phyloP scores from a whole-genome alignment of 2,113 vertebrate species.

The Hypomesus transpacificus region DNA sequence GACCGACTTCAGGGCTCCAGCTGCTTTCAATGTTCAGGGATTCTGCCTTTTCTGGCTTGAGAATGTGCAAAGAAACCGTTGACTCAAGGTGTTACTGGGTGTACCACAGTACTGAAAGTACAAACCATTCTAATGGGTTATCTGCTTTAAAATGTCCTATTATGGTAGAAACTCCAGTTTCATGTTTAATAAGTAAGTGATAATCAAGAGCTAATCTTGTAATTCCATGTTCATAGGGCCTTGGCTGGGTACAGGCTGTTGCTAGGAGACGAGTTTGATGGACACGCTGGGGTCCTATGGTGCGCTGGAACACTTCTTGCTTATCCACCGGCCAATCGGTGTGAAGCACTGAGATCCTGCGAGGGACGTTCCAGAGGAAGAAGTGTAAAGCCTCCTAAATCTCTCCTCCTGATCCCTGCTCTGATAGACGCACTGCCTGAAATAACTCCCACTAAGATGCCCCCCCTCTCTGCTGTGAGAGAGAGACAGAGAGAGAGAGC shows the following conservation, averaged over 20 bases:
- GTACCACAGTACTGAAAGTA: no score
- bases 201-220: background rate
- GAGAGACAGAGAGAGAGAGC: background rate
- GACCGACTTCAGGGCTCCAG: slow-evolving; percentile 17
- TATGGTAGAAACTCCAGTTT: no score
- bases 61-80: background rate
- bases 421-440: slow-evolving; percentile 48
- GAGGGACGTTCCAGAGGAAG: slow-evolving; percentile 35
- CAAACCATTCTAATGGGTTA: no score
- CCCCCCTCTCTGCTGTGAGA: slow-evolving; percentile 30
- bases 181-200: no score
- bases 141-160: no score
- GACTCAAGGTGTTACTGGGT: background rate
- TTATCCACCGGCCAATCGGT: slow-evolving; percentile 36
- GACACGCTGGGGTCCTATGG: background rate
- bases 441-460: slow-evolving; percentile 39
- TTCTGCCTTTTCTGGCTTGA: slow-evolving; percentile 26
- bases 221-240: no score
- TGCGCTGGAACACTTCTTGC: slow-evolving; percentile 15
- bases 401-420: slow-evolving; percentile 41
- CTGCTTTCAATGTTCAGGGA: slow-evolving; percentile 45
- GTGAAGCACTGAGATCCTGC: slow-evolving; percentile 47
- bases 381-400: slow-evolving; percentile 44
- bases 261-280: background rate
- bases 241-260: background rate